Evolutionary conservation across 2,888 invertebrate genomes (phyloP).

Genomic region (Ellobium chinense): DNA sequence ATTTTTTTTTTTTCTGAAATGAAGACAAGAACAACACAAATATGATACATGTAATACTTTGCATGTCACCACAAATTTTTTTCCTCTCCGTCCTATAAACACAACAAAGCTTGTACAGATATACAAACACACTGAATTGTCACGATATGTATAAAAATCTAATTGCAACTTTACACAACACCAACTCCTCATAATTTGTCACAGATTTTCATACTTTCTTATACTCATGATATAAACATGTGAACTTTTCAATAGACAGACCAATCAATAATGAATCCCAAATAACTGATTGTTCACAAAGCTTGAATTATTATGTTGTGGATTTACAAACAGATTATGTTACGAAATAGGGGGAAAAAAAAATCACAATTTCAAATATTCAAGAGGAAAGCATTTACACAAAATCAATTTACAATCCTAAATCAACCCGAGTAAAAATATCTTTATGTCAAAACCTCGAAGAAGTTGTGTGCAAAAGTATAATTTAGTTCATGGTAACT

Average conservation of each 20-base stretch:
- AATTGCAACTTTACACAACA: not conserved
- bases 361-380: not conserved
- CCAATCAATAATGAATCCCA: not conserved
- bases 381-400: too few relatives aligned
- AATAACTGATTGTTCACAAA: not conserved
- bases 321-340: not conserved
- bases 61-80: conserved; percentile 13
- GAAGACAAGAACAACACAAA: conserved; percentile 6
- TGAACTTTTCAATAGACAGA: not conserved
- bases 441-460: not conserved
- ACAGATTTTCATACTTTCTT: not conserved
- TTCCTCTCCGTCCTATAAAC: not conserved
- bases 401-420: too few relatives aligned
- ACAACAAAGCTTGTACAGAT: not conserved
- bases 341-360: not conserved
- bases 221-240: not conserved
- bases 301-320: not conserved
- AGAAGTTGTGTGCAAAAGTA: not conserved
- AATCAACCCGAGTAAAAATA: too few relatives aligned
- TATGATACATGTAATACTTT: conserved; percentile 10
- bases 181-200: not conserved
- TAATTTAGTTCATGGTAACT: not conserved
- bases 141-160: not conserved
- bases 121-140: not conserved
- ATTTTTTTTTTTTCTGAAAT: conserved; percentile 12